Conservation (phyloP, 1,140 invertebrate species). For the Octopus sinensis region DNA sequence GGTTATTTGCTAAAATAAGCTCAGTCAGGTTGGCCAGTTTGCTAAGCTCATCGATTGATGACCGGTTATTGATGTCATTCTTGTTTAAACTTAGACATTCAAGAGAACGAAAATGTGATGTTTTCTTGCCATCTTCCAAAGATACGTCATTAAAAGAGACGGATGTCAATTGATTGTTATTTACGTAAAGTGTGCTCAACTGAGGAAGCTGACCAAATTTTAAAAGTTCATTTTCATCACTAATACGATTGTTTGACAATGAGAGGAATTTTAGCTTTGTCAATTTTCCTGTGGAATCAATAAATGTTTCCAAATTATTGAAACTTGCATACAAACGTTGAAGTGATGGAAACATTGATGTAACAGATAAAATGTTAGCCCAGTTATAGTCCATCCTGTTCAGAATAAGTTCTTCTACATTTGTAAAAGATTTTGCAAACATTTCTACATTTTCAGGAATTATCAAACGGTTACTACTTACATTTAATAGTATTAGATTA, state of each 20-base stretch:
- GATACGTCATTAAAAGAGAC: background rate
- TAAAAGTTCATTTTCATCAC: background rate
- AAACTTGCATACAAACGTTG: background rate
- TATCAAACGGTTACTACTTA: background rate
- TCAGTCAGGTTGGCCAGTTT: background rate
- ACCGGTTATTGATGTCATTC: background rate
- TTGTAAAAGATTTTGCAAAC: background rate
- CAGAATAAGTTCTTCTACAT: background rate
- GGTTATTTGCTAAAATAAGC: background rate
- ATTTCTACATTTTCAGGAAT: background rate
- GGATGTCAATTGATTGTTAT: background rate
- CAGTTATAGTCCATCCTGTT: background rate
- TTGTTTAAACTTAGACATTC: background rate
- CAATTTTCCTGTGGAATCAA: background rate
- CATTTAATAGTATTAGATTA: background rate
- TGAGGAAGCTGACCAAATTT: background rate
- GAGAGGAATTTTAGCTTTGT: background rate
- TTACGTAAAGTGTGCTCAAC: background rate
- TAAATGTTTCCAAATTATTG: background rate
- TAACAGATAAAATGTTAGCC: background rate
- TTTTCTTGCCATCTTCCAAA: background rate
- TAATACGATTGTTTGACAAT: background rate
- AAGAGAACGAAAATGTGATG: background rate
- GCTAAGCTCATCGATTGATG: background rate
- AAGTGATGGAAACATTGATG: background rate